Evolutionary conservation across 2,888 invertebrate species (phyloP), one percentile per base, ranked within the genome.

Genomic region (Lochmaea crataegi): DNA sequence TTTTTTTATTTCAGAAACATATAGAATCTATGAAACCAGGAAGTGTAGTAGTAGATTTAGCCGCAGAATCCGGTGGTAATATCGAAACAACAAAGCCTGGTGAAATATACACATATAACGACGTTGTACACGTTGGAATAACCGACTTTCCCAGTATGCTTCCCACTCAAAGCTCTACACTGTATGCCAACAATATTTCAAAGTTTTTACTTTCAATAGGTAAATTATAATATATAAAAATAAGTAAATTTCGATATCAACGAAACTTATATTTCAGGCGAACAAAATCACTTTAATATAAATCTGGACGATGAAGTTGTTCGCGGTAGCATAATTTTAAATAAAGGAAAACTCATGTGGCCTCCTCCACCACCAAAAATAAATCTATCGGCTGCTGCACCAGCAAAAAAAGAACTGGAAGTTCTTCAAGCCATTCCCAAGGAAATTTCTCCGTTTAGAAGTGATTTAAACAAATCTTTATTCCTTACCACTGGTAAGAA

Each of bases 161-260:
- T 84, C 95, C 96, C 0, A 94, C 95, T 0, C 95, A 96, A 86
- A 93, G 95, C 68, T 94, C 94, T 41, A 94, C 94, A 0, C 88
- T 96, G 26, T 96, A 96, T 84, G 94, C 94, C n/a, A 96, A 96
- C 86, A 96, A 96, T 84, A 94, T 96, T 79, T 94, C 95, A 18
- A 96, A 96, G 83, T 92, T 96, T 80, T 87, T 96, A 10, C 87
- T 96, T 1, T 94, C 94, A 66, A 91, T 96, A 77, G 94, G 95
- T 91, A 86, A 86, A 22, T 56, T 64, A 41, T 42, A 22, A 18
- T 16, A 16, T 51, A 14, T 53, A 45, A 26, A 38, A 16, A 53
- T 14, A 60, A 14, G n/a, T 73, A 18, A 10, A 56, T 32, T 61
- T 57, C 68, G 26, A 65, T 32, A 48, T 66, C 32, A 38, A 38